Evolutionary conservation across 2,113 vertebrate species (phyloP), one percentile per base, ranked within the genome.

Genomic region (Passer domesticus): DNA sequence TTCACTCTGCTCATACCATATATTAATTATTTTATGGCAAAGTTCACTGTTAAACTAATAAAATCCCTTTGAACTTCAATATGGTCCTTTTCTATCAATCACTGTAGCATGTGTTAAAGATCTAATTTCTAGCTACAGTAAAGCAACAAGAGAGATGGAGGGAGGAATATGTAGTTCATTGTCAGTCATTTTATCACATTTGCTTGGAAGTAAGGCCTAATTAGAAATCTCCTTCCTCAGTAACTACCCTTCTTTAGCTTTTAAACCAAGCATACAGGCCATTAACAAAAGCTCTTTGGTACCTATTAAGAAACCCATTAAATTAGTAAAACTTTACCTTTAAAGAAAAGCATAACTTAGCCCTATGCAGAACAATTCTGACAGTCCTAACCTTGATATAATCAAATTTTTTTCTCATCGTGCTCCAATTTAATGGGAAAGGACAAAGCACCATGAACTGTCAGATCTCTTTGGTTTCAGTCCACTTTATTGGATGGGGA

Each of bases 41-140:
- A 91, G n/a, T 52, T 79, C 74, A 53, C 66, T 41, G 23, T 81
- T 90, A 88, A 79, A 83, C 69, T 83, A 95, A 95, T 64, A 87
- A 94, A 96, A 96, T 78, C 84, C 25, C 64, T 85, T 88, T 72
- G 82, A 80, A 39, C 55, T 84, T 92, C 78, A 83, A 4, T 83
- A 82, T 93, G 66, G 30, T 60, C 52, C 30, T 91, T 83, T 89
- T 83, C 83, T 78, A 93, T 77, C 94, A 96, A 96, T 91, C 77
- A 85, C 63, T 46, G 44, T 30, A 80, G 47, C 69, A 19, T 10
- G 22, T 52, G 30, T 46, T 79, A 86, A 88, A 86, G 79, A 89
- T 62, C 85, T 95, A 41, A 87, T 58, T 75, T 58, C 79, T 87
- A 93, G 84, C 89, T 52, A 80, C 41, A 60, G 37, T 77, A 90